Evolutionary conservation across 2,113 vertebrate species (phyloP), one percentile per base, ranked within the genome.

Genomic region (Cinclus mexicanus): DNA sequence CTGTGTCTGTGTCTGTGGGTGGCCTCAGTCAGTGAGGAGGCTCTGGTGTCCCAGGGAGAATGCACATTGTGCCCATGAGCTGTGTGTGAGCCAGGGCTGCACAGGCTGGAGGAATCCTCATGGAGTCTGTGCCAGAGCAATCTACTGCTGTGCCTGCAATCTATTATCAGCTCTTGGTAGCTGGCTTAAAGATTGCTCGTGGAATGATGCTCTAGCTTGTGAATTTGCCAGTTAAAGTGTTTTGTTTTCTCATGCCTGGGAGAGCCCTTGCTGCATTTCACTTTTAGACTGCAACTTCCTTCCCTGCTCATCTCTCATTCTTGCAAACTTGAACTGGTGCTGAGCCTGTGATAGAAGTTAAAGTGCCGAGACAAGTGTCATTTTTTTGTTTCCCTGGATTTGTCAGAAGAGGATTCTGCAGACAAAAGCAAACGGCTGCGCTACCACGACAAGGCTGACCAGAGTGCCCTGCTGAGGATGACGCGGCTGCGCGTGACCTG

Each of bases 401-500:
- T 57, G 22, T 50, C 21, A 86, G 84, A 87, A 93, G 71, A 86
- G 24, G 72, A 96, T n/a, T 72, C 87, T 3, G 97, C 11, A 46
- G 95, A 96, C 3, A 97, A 98, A 60, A 97, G 26, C 87, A 98
- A 98, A 14, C 96, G 68, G 12, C 95, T 94, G 9, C 98, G 98
- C 9, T 98, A 98, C 93, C 99, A 99, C 0, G 99, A 99, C 14
- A 98, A 99, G 85, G 98, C 98, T 0, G 99, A 99, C 97, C 99
- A 98, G 96, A 98, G 96, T 0, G 99, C 99, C 24, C 95, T 99
- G 92, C 98, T 98, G 76, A 97, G 98, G 91, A 99, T 99, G 99
- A 99, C 99, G 4, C 97, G 98, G 21, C 98, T 98, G 91, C 98
- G 99, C 1, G 99, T 99, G 52, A 97, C 97, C 72, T 99, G 99